phyloP scores from a whole-genome alignment of 1,140 invertebrate species.

The Sweltsa coloradensis region DNA sequence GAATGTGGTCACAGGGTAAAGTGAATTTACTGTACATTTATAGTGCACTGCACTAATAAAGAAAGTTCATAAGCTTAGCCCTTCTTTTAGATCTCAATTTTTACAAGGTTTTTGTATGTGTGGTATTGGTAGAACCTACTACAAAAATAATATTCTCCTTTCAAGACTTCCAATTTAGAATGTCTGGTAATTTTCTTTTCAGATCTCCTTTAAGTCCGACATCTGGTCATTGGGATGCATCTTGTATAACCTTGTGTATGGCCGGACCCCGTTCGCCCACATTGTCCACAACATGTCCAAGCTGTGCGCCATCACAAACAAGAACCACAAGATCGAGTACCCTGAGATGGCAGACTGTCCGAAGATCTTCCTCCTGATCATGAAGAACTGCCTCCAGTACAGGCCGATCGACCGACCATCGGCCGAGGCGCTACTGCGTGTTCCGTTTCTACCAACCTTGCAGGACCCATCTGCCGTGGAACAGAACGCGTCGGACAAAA shows the following conservation, averaged over 20 bases:
- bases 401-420: constrained; percentile 56
- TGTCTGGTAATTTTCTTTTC: constrained; percentile 22
- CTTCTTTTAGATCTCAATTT: too few species aligned
- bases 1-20: too few species aligned
- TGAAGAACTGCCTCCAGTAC: constrained; percentile 53
- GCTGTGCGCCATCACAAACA: constrained; percentile 70
- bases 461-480: too few species aligned
- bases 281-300: constrained; percentile 62
- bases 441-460: too few species aligned
- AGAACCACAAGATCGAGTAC: constrained; percentile 62
- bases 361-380: constrained; percentile 39
- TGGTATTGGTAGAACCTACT: too few species aligned
- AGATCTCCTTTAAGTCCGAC: constrained; percentile 88
- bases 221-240: constrained; percentile 98
- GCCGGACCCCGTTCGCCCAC: constrained; percentile 81
- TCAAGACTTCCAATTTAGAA: too few species aligned
- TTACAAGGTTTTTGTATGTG: too few species aligned
- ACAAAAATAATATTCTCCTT: too few species aligned
- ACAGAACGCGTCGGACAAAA: too few species aligned
- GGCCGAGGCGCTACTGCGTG: constrained; percentile 52
- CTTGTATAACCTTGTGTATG: constrained; percentile 85
- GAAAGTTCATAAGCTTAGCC: too few species aligned
- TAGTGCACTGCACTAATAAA: too few species aligned
- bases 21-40: too few species aligned
- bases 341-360: constrained; percentile 35